Base-by-base conservation (phyloP, 2,888 invertebrate species). In the Lomographa bimaculata region DNA sequence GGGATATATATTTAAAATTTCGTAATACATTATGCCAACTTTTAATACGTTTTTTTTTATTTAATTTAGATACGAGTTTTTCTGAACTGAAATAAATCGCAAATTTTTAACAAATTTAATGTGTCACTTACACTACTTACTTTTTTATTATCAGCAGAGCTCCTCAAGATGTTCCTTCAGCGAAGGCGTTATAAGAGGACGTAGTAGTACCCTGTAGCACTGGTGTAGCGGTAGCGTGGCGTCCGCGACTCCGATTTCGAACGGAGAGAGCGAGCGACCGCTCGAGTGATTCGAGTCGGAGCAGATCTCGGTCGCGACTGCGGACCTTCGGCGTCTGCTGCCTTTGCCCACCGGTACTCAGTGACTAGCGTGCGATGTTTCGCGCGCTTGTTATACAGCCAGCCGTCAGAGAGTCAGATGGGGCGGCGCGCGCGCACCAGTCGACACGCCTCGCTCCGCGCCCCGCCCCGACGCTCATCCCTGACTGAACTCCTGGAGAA, bases 351-450 rank as follows among this genome's bases (percentile, higher is more conserved):
- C 32, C 16, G 11, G n/a, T 28, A 4, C 24, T 29, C 37, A 11
- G 20, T 30, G 47, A 54, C 58, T 62, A 63, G 60, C 58, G 64
- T 49, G 49, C 16, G 18, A 30, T 20, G 25, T 25, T 27, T 41
- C 34, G 28, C 67, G 57, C 70, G 73, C 73, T 79, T 84, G 78
- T 79, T 63, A 67, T 67, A 67, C 59, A 57, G 3, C 14, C 14
- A n/a, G n/a, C 14, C 3, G 14, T 14, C 4, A 14, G n/a, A n/a
- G n/a, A 56, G 50, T 39, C 18, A 38, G 67, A 69, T 73, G 79
- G 80, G 14, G 83, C 77, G 85, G 79, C 75, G 77, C 76, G 62
- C 64, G 65, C 66, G 73, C 71, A 62, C 45, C 63, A 57, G 56
- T 21, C 55, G 66, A 53, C 77, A 75, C 81, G 78, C 79, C 78